phyloP scores from a whole-genome alignment of 1,140 invertebrate genomes.

The Caenorhabditis inopinata region DNA sequence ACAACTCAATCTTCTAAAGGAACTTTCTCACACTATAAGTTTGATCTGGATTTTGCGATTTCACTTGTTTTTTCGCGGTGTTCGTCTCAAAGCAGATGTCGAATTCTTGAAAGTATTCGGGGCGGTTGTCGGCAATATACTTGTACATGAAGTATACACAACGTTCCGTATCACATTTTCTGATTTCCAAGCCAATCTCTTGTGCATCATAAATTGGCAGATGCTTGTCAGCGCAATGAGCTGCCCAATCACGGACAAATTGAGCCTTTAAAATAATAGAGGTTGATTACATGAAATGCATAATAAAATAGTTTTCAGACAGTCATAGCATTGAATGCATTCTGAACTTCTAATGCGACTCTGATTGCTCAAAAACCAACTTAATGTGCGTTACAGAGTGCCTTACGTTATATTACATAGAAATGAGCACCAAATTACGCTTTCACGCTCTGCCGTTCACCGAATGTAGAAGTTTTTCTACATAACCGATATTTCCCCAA shows the following conservation, averaged over 20 bases:
- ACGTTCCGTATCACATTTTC: not conserved
- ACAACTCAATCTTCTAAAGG: too few species aligned
- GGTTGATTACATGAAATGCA: too few species aligned
- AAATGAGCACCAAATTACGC: too few species aligned
- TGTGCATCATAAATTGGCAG: constrained; percentile 3
- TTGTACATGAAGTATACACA: constrained; percentile 29
- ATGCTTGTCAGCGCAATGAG: not conserved
- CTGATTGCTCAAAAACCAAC: too few species aligned
- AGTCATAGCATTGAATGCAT: too few species aligned
- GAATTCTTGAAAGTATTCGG: not conserved
- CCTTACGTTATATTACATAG: too few species aligned
- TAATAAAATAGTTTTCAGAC: too few species aligned
- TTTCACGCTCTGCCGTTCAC: too few species aligned
- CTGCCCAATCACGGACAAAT: constrained; percentile 6
- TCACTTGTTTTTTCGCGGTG: not conserved
- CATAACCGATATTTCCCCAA: too few species aligned
- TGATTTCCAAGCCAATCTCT: constrained; percentile 3
- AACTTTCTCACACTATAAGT: not conserved
- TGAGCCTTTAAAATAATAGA: not conserved
- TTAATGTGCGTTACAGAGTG: too few species aligned
- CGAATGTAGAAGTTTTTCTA: too few species aligned
- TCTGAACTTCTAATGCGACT: too few species aligned
- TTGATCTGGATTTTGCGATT: not conserved
- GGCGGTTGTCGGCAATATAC: not conserved
- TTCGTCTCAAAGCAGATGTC: constrained; percentile 6